A percentile compares a stretch with the other conserved stretches of the same genome.
phyloP scores from a whole-genome alignment of 2,113 vertebrate species.

The Corythaixoides concolor region DNA sequence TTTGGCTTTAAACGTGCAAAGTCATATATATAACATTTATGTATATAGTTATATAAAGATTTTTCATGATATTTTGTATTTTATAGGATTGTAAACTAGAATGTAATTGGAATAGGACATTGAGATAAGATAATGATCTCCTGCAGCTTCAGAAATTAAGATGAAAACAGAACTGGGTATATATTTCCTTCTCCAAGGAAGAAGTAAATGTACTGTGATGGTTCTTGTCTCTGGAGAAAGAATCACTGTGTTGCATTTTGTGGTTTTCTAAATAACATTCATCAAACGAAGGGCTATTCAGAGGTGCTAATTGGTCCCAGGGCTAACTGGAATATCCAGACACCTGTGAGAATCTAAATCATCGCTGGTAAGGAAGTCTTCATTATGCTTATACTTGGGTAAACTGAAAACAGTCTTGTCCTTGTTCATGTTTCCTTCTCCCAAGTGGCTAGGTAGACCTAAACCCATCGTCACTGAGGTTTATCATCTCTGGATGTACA shows the following conservation, averaged over 20 bases:
- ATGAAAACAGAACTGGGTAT: background rate
- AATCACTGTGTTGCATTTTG: background rate
- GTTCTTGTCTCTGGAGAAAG: background rate
- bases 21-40: background rate
- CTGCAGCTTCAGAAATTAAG: constrained; percentile 11
- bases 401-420: background rate
- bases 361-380: background rate
- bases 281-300: background rate
- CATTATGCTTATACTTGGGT: background rate
- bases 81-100: background rate
- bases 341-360: background rate
- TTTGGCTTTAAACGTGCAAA: background rate
- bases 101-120: background rate
- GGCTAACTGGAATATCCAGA: background rate
- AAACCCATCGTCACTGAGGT: background rate
- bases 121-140: background rate
- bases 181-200: constrained; percentile 9
- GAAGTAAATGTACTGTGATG: background rate
- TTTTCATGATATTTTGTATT: constrained; percentile 8
- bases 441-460: background rate
- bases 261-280: background rate
- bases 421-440: background rate
- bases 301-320: background rate
- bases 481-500: background rate
- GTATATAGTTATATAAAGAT: background rate